Base-by-base conservation (phyloP, 2,888 invertebrate genomes). In the Orthonychiurus folsomi region DNA sequence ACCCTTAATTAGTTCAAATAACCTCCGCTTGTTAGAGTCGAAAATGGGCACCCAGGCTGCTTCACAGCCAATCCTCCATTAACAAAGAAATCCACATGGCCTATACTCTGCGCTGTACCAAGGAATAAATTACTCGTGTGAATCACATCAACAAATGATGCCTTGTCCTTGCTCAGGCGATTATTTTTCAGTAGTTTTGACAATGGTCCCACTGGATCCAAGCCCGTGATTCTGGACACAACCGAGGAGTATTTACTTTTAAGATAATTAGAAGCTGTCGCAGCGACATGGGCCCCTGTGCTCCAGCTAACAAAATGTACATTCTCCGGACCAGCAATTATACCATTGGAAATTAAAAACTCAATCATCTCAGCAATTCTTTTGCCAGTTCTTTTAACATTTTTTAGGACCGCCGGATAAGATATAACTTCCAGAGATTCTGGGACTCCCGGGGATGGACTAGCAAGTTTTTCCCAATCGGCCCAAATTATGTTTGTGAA, bases 261-360 rank as follows among this genome's bases (percentile, higher is more conserved):
- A 3, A 52, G 5, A 20, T 52, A 18, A 12, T n/a, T 20, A 52
- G 52, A 3, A 21, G 21, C 52, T 12, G n/a, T 52, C 20, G 21
- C 52, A 21, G n/a, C 52, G 3, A 52, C 21, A 52, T 20, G 52
- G 5, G n/a, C 21, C 52, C 52, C 52, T 52, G 52, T 52, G n/a
- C 52, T 52, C 52, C 52, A 52, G 9, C 52, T 20, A n/a, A 52
- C 21, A 18, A 52, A 21, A 52, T 52, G 52, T 12, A 52, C 52
- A 3, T 12, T 21, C n/a, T 52, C 52, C 5, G 52, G 52, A 3
- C 52, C 52, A 52, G 52, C 3, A 52, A 52, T 52, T 20, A 52
- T 52, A 5, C 20, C 9, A 21, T 20, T 18, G 9, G 9, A 12
- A n/a, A 52, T 52, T 52, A 52, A 52, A n/a, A 20, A 52, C n/a